Evolutionary conservation across 2,888 invertebrate species (phyloP).

Genomic region (Brenthis ino): DNA sequence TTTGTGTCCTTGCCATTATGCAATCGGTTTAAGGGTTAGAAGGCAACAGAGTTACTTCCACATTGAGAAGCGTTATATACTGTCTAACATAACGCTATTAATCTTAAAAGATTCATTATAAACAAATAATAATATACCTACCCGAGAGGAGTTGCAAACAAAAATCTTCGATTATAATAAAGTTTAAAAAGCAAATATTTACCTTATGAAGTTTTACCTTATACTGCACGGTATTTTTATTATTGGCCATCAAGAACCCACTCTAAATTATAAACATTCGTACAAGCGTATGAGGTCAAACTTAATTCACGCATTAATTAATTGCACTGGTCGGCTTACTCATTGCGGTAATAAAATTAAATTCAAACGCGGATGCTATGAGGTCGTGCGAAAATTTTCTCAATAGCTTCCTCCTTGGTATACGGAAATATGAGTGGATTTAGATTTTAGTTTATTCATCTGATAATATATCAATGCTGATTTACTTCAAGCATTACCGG

Average conservation of each 20-base stretch:
- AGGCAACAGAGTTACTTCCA: no score
- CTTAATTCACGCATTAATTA: slow-evolving; percentile 48
- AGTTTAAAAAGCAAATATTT: no score
- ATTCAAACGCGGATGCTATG: slow-evolving; percentile 32
- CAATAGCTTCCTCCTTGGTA: slow-evolving; percentile 31
- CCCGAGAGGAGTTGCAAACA: no score
- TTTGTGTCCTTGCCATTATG: no score
- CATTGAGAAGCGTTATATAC: no score
- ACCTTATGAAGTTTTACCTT: no score
- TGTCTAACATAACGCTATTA: no score
- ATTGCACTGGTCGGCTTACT: slow-evolving; percentile 33
- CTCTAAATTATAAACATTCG: neutral
- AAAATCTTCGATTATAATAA: no score
- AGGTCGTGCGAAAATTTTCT: slow-evolving; percentile 37
- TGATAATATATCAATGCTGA: neutral
- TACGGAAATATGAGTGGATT: slow-evolving; percentile 3
- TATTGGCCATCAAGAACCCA: neutral
- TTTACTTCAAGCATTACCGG: neutral
- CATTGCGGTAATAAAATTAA: slow-evolving; percentile 28
- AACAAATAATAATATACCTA: no score
- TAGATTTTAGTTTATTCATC: neutral
- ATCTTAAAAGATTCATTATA: no score
- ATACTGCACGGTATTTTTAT: neutral
- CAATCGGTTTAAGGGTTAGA: no score
- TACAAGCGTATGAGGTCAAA: neutral